These are phyloP conservation scores for Epizoanthus fatuus DNA, from an alignment of 92 coral and sea anemone genomes.

Conservation along the genomic window DNA sequence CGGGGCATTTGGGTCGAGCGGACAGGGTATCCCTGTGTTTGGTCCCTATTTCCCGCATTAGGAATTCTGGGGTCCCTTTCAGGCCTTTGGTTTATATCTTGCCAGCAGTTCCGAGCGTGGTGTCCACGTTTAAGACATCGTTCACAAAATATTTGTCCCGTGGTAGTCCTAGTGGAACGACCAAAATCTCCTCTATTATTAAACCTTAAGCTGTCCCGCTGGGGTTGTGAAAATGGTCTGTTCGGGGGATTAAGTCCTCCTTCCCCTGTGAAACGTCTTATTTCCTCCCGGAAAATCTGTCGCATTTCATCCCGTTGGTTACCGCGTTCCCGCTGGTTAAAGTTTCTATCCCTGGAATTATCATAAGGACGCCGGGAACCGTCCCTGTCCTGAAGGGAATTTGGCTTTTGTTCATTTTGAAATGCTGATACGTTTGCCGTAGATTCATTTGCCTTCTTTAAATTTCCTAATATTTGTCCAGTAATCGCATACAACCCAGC, in stretches of 20 bases:
- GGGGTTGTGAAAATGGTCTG: neutral
- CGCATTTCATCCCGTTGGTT: neutral
- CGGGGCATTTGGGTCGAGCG: neutral
- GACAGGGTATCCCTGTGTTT: neutral
- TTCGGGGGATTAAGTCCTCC: neutral
- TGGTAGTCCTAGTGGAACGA: neutral
- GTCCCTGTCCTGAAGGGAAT: neutral
- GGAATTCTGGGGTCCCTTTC: neutral
- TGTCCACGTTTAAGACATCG: constrained; percentile 11
- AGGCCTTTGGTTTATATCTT: no score
- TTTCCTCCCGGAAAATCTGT: no score
- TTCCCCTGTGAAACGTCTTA: no score
- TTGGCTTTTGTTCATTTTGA: neutral
- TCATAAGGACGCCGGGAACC: no score
- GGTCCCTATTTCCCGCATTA: neutral
- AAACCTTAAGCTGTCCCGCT: constrained; percentile 5
- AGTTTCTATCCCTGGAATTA: neutral
- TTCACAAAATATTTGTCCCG: constrained; percentile 5
- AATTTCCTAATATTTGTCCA: no score
- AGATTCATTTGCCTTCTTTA: no score
- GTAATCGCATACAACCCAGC: no score
- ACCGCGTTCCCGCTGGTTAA: neutral
- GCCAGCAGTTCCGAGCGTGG: no score
- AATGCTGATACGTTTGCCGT: neutral
- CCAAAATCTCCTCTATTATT: constrained; percentile 21